Percentiles rank a stretch among this genome's conserved stretches.
Conservation (phyloP, 2,888 invertebrate genomes). For the Tenthredo livida region DNA sequence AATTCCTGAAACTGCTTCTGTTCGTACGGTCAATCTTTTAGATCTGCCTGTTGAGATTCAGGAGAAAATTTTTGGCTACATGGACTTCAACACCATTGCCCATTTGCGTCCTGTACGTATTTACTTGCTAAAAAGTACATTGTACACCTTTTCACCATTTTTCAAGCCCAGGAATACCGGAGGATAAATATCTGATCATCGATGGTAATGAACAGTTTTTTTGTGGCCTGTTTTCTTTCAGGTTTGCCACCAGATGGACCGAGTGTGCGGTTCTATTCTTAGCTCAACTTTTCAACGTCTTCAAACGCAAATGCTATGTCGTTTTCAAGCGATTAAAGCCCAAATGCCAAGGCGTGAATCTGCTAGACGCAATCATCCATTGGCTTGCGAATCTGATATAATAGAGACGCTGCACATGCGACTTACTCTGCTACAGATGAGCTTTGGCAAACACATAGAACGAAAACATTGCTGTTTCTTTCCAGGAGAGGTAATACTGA, state of each 20-base stretch:
- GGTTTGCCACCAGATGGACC: slow-evolving; percentile 92
- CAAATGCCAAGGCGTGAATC: slow-evolving; percentile 96
- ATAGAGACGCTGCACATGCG: slow-evolving; percentile 96
- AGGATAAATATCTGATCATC: neutral
- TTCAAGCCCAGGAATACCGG: neutral
- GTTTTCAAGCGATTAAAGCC: slow-evolving; percentile 93
- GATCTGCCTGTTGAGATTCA: slow-evolving; percentile 90
- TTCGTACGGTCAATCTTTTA: slow-evolving; percentile 79
- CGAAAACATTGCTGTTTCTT: slow-evolving; percentile 96
- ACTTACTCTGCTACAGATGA: slow-evolving; percentile 94
- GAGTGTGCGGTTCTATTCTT: slow-evolving; percentile 87
- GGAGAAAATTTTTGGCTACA: slow-evolving; percentile 87
- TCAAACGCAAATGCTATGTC: slow-evolving; percentile 90
- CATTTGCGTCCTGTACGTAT: slow-evolving; percentile 88
- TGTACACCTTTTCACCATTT: neutral
- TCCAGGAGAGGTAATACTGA: slow-evolving; percentile 88
- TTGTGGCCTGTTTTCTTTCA: slow-evolving; percentile 75
- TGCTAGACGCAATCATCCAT: slow-evolving; percentile 92
- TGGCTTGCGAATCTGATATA: slow-evolving; percentile 95
- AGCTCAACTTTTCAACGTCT: slow-evolving; percentile 92
- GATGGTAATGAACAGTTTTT: neutral
- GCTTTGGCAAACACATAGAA: slow-evolving; percentile 96
- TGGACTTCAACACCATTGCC: slow-evolving; percentile 89
- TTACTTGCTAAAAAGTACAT: neutral
- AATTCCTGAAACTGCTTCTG: slow-evolving; percentile 64